Percentiles rank a stretch among this genome's conserved stretches.
Conservation (phyloP, 2,797 vertebrate genomes). For the Cuniculus paca region DNA sequence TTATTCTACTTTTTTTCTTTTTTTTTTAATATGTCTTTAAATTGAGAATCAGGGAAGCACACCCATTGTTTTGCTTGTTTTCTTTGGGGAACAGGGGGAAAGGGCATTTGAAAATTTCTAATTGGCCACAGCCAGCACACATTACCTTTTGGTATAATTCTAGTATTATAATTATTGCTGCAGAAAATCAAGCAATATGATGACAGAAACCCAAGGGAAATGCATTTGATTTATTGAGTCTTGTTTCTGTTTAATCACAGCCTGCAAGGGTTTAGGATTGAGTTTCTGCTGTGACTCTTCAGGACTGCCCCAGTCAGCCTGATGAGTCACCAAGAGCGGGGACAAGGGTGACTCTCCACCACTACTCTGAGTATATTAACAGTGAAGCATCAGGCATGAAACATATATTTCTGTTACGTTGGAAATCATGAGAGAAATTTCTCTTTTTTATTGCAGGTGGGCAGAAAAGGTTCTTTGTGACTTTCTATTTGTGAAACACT, state of each 20-base stretch:
- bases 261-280: background rate
- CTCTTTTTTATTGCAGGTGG: background rate
- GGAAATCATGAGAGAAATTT: constrained; percentile 5
- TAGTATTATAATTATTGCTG: constrained; percentile 71
- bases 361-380: background rate
- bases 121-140: constrained; percentile 75
- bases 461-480: background rate
- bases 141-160: constrained; percentile 79
- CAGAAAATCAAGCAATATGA: constrained; percentile 79
- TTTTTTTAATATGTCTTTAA: background rate
- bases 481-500: constrained; percentile 8
- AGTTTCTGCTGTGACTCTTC: constrained; percentile 35
- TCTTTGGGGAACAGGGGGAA: constrained; percentile 19
- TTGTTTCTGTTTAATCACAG: constrained; percentile 75
- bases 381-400: background rate
- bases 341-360: background rate
- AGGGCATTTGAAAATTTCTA: constrained; percentile 66
- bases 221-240: constrained; percentile 58
- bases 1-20: background rate
- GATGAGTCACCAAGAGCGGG: background rate
- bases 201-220: constrained; percentile 74
- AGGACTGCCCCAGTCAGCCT: background rate
- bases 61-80: constrained; percentile 22
- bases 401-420: background rate
- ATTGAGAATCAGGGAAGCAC: background rate